phyloP scores from a whole-genome alignment of 2,113 vertebrate species.

The Aplodontia rufa region DNA sequence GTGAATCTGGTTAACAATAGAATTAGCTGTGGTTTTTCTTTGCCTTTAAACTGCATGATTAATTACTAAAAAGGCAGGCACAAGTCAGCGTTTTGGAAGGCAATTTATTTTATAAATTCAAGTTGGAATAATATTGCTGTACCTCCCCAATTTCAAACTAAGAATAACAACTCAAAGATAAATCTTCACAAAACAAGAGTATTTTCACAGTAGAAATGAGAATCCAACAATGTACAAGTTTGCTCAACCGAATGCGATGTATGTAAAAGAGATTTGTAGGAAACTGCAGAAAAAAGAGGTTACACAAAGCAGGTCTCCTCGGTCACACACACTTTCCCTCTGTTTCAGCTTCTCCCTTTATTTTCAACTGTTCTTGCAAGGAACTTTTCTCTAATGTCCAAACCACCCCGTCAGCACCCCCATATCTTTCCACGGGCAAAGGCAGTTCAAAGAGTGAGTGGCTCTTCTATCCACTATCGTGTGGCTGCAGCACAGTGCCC shows the following conservation, averaged over 20 bases:
- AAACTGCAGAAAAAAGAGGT: background rate
- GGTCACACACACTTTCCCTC: background rate
- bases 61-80: background rate
- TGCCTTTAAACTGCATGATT: conserved; percentile 31
- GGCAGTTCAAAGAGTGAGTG: background rate
- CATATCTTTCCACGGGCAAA: conserved; percentile 28
- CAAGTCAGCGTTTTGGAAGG: conserved; percentile 4
- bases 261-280: background rate
- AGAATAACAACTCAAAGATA: background rate
- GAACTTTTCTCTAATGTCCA: background rate
- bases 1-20: background rate
- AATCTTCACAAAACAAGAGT: conserved; percentile 13
- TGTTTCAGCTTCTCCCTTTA: background rate
- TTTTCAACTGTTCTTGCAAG: background rate
- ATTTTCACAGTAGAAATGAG: background rate
- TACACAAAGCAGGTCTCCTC: background rate
- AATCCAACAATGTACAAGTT: background rate
- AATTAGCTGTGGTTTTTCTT: background rate
- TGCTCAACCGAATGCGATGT: background rate
- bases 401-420: background rate
- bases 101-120: conserved; percentile 33
- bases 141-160: background rate
- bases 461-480: conserved; percentile 26
- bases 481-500: conserved; percentile 42
- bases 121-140: conserved; percentile 23